phyloP scores from a whole-genome alignment of 2,113 vertebrate genomes.

The Atrichornis clamosus region DNA sequence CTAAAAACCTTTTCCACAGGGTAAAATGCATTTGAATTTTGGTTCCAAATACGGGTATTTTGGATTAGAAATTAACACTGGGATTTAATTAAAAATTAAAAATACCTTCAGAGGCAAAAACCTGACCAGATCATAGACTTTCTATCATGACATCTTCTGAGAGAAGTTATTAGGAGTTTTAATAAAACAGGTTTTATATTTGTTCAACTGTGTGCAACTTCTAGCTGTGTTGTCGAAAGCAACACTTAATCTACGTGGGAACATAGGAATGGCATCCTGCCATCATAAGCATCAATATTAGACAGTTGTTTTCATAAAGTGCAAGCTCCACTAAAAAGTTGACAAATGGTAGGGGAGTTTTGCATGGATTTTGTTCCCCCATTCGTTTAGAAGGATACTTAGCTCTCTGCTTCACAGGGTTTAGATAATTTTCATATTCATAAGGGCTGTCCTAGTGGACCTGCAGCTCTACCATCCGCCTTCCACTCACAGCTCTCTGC shows the following conservation, averaged over 20 bases:
- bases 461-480: not conserved
- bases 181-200: not conserved
- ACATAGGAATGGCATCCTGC: not conserved
- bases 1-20: not conserved
- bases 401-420: not conserved
- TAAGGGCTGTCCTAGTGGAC: not conserved
- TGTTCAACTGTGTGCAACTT: not conserved
- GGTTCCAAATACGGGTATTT: not conserved
- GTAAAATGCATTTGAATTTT: not conserved
- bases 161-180: not conserved
- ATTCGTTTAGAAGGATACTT: not conserved
- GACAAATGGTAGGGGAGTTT: rapidly evolving
- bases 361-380: not conserved
- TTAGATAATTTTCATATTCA: not conserved
- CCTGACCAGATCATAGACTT: not conserved
- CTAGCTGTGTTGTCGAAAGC: not conserved
- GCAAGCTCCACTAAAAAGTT: not conserved
- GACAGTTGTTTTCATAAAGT: not conserved
- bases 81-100: not conserved
- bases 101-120: not conserved
- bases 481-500: not conserved
- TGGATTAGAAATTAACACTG: not conserved
- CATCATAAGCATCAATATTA: not conserved
- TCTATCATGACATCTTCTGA: not conserved
- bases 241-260: not conserved